phyloP scores from a whole-genome alignment of 2,113 vertebrate species.

The Ictidomys tridecemlineatus region DNA sequence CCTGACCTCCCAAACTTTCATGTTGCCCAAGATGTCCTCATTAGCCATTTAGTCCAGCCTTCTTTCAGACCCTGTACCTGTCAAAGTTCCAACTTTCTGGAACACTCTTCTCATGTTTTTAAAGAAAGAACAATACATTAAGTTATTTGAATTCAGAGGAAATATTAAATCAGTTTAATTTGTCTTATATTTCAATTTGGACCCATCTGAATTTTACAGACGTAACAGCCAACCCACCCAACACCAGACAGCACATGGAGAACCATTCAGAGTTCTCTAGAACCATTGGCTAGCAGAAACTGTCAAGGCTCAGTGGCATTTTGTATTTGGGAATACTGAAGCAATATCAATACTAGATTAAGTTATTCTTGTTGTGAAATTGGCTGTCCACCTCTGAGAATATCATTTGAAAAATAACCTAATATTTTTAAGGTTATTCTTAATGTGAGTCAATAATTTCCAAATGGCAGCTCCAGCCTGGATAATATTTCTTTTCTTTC shows the following conservation, averaged over 20 bases:
- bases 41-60: background rate
- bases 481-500: slow-evolving; percentile 44
- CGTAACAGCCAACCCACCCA: background rate
- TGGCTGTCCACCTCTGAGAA: slow-evolving; percentile 35
- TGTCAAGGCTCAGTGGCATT: background rate
- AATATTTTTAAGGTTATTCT: slow-evolving; percentile 59
- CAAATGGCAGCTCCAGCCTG: slow-evolving; percentile 9
- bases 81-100: background rate
- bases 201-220: background rate
- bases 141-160: background rate
- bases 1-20: background rate
- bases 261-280: background rate
- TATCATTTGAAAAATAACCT: slow-evolving; percentile 47
- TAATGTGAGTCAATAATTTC: slow-evolving; percentile 67
- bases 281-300: background rate
- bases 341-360: background rate
- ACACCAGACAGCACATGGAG: background rate
- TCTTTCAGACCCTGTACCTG: background rate
- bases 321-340: slow-evolving; percentile 44
- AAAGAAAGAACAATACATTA: background rate
- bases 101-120: background rate
- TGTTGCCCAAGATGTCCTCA: background rate
- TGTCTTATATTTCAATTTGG: slow-evolving; percentile 11
- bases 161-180: background rate
- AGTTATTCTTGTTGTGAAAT: slow-evolving; percentile 40